Percentiles rank a stretch among this genome's conserved stretches.
Conservation (phyloP, 2,113 vertebrate species). For the Thryonomys swinderianus region DNA sequence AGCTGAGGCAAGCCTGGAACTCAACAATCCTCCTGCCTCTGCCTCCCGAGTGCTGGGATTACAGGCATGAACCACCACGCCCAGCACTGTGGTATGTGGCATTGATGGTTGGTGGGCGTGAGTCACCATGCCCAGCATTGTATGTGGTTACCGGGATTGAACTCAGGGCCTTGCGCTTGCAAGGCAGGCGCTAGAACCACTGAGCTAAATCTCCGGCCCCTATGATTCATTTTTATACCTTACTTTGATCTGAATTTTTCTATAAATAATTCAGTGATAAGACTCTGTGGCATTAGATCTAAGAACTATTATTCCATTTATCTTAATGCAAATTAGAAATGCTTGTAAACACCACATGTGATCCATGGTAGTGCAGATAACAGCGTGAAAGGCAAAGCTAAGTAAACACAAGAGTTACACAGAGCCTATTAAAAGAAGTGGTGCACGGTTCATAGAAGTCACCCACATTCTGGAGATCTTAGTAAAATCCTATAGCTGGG, state of each 20-base stretch:
- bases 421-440: not conserved
- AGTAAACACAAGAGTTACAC: not conserved
- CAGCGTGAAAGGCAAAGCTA: not conserved
- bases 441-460: not conserved
- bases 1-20: too few species aligned
- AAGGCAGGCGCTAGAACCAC: too few species aligned
- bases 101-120: too few species aligned
- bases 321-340: not conserved
- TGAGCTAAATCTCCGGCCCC: too few species aligned
- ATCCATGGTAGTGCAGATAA: not conserved
- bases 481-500: not conserved
- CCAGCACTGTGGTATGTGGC: too few species aligned
- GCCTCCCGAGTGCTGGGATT: too few species aligned
- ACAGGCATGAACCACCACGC: too few species aligned
- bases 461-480: not conserved
- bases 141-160: too few species aligned
- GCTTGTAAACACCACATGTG: not conserved
- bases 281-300: not conserved
- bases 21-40: too few species aligned
- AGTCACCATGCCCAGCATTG: too few species aligned
- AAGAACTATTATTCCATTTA: not conserved
- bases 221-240: not conserved
- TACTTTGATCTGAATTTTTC: not conserved
- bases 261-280: not conserved
- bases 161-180: too few species aligned